These are phyloP conservation scores for Pardalotus punctatus DNA, from an alignment of 2,113 vertebrate genomes.

Conservation along the genomic window DNA sequence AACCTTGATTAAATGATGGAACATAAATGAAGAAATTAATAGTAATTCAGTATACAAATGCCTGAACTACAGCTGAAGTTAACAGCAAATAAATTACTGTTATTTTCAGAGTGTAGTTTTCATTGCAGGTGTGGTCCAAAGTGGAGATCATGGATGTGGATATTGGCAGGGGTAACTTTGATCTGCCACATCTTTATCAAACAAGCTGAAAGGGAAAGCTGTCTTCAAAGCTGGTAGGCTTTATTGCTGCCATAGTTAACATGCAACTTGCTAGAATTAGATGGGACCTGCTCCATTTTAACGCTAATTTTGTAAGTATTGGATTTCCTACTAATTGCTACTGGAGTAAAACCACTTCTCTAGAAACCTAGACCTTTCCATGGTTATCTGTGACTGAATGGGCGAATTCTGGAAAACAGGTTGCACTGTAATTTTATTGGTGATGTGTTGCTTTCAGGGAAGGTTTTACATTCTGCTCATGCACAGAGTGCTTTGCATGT, in stretches of 20 bases:
- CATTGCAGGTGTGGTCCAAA: background rate
- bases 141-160: background rate
- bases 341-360: background rate
- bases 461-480: background rate
- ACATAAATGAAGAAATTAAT: background rate
- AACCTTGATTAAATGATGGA: background rate
- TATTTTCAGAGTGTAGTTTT: background rate
- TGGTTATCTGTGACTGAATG: background rate
- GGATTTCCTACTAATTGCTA: background rate
- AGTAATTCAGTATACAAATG: background rate
- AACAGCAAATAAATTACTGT: background rate
- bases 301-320: background rate
- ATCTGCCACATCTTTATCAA: background rate
- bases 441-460: background rate
- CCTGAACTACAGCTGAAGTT: background rate
- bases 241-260: background rate
- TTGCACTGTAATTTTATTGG: background rate
- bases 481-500: background rate
- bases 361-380: background rate
- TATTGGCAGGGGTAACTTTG: background rate
- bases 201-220: background rate
- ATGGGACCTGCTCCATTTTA: background rate
- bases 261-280: background rate
- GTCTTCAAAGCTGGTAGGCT: background rate
- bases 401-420: background rate